Conservation (phyloP, 2,113 vertebrate species). For the Ageneiosus marmoratus region DNA sequence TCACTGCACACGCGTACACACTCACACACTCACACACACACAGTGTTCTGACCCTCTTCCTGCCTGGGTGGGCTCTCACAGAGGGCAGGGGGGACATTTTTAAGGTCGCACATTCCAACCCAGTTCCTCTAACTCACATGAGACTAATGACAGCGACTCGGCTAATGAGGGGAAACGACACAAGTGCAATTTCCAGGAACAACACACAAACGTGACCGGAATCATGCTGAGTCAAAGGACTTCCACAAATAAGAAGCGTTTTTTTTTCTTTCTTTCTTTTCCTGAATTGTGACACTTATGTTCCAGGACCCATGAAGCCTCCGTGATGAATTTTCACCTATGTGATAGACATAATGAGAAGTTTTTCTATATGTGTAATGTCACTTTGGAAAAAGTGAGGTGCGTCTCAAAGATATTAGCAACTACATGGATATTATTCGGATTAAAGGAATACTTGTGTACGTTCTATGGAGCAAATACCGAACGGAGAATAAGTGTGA, state of each 20-base stretch:
- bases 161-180: constrained; percentile 74
- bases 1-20: constrained; percentile 23
- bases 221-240: not conserved
- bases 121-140: constrained; percentile 51
- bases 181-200: constrained; percentile 64
- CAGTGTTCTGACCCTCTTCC: constrained; percentile 55
- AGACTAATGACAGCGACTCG: constrained; percentile 55
- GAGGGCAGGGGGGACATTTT: constrained; percentile 47
- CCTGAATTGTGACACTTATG: not conserved
- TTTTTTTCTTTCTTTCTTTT: not conserved
- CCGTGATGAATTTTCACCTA: not conserved
- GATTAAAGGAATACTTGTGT: not conserved
- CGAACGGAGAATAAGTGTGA: no score
- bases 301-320: not conserved
- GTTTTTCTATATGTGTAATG: not conserved
- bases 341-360: not conserved
- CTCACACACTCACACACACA: constrained; percentile 41
- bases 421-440: not conserved
- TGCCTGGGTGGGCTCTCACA: constrained; percentile 69
- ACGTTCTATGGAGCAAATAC: not conserved
- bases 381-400: not conserved
- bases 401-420: not conserved
- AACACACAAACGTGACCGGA: constrained; percentile 28
- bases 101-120: constrained; percentile 56
- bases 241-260: not conserved